These are phyloP conservation scores for Amazona vittata DNA, from an alignment of 2,113 vertebrate species.

Conservation along the genomic window DNA sequence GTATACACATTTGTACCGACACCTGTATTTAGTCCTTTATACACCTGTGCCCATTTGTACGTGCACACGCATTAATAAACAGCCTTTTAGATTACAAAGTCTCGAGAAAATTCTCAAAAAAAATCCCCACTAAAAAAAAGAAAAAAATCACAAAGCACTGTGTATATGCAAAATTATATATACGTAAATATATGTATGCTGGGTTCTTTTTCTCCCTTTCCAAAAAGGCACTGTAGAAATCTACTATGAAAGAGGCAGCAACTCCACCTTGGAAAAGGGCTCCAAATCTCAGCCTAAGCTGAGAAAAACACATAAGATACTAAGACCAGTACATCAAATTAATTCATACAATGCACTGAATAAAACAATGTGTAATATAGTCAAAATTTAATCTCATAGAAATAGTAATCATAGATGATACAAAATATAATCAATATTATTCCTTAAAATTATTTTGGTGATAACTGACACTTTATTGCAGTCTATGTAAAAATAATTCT, in stretches of 20 bases:
- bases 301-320: not conserved
- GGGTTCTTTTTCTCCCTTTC: not conserved
- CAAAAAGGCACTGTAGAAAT: not conserved
- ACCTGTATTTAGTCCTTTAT: not conserved
- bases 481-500: not conserved
- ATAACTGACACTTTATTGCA: not conserved
- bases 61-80: not conserved
- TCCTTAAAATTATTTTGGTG: not conserved
- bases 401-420: not conserved
- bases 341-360: not conserved
- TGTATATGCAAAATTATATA: not conserved
- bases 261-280: not conserved
- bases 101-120: not conserved
- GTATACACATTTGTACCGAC: not conserved
- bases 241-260: not conserved
- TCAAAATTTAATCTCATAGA: not conserved
- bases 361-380: not conserved
- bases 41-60: accelerated
- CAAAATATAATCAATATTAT: not conserved
- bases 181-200: not conserved
- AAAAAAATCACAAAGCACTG: not conserved
- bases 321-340: not conserved
- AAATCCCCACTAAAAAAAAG: not conserved
- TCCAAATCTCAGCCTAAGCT: not conserved
- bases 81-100: not conserved